Base-by-base conservation (phyloP, 1,140 invertebrate species). In the Aleiodes sp. region DNA sequence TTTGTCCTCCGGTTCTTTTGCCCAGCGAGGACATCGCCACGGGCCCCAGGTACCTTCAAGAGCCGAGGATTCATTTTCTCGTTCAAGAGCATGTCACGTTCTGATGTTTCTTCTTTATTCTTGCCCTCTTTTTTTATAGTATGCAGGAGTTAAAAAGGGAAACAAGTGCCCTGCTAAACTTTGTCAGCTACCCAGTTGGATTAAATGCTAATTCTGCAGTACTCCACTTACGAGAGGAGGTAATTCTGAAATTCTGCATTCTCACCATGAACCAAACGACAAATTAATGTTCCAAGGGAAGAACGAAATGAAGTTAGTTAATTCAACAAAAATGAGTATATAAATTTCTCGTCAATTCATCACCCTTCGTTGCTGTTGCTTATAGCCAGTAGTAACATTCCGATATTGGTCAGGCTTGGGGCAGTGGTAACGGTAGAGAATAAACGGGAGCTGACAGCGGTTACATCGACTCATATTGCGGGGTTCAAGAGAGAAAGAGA, bases 161-260 rank as follows among this genome's bases (percentile, higher is more conserved):
- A 56, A 60, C 61, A 52, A 59, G 65, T 37, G 28, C 29, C 29
- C n/a, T n/a, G 24, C 46, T 65, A 19, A 65, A 60, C 64, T 37
- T 65, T 28, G 21, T 60, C 28, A 19, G 24, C 37, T 46, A 35
- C 14, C 24, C 37, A 61, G 37, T 65, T 72, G 56, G 61, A 69
- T 63, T 74, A 69, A 78, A 72, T 73, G 73, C 73, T 80, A 79
- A 78, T 81, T 78, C 76, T 76, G 73, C 52, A 61, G 16, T 56
- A 52, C 37, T 62, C 24, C 65, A 16, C 28, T n/a, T n/a, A 33
- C 33, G 31, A 43, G 26, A n/a, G n/a, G n/a, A n/a, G 19, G 12
- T 35, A 39, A 19, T 63, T 46, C 21, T 26, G 62, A 43, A 39
- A 19, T 26, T 14, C 19, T 57, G 52, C 4, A 16, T 14, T n/a